Base-by-base conservation (phyloP, 2,113 vertebrate species). In the Xyrauchen texanus region DNA sequence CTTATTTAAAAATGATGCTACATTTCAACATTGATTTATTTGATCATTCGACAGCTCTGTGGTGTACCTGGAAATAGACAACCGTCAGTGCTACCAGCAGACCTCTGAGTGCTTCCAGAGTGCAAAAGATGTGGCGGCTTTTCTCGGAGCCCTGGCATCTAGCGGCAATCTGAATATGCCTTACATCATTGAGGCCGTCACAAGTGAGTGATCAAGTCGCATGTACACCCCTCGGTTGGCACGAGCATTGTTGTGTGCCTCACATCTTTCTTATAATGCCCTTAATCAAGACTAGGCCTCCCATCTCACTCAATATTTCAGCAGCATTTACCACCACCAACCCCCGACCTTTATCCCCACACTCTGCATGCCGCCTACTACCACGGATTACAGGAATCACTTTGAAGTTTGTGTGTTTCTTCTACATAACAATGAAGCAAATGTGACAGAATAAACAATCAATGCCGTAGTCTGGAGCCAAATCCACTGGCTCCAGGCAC, bases 61-160 rank as follows among this genome's bases (percentile, higher is more conserved):
- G 0, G 96, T 99, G 57, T 94, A 97, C 85, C 83, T 99, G 91
- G 97, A 99, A 86, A 96, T 99, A 0, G 98, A 99, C 89, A 99
- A 99, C 88, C 95, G 98, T 6, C 97, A 99, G 82, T 99, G 98
- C 45, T 90, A 95, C 85, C 95, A 96, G 86, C 93, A 96, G 0
- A 96, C 95, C 6, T 89, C 93, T 0, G 96, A 98, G 76, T 99
- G 98, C 80, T 99, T 99, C 93, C 95, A 96, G 90, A 99, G 94
- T 0, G 89, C 97, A 12, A 94, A 93, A 0, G 96, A 98, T 0
- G 97, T 96, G 55, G 97, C 97, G 0, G 97, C 98, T 0, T 99
- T 98, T 91, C 93, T 99, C 63, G 96, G 96, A 0, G 98, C 98
- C 0, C 86, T 99, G 82, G 95, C 96, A 66, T 97, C 97, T 11